Base-by-base conservation (phyloP, 53 echinoderm and acorn worm species). In the Actinopyga echinites region DNA sequence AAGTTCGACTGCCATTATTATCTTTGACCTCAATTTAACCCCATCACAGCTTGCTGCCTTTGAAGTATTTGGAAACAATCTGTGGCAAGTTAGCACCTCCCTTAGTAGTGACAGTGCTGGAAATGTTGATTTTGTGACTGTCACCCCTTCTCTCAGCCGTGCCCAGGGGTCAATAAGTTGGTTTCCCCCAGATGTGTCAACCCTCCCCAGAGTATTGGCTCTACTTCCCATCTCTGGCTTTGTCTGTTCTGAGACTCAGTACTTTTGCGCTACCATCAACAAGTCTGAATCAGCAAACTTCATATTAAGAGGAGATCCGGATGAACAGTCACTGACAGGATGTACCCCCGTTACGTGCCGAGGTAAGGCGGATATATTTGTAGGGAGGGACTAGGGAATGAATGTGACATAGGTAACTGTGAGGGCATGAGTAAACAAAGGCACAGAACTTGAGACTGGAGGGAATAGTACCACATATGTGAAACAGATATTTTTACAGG, bases 221-320 rank as follows among this genome's bases (percentile, higher is more conserved):
- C 40, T 42, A 0, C 55, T 93, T 43, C 42, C 67, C 34, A 64
- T 90, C 1, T 81, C 75, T 65, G 35, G 74, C 24, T 56, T 87
- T 1, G 23, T 84, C 65, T 96, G 96, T 56, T 43, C 81, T 1
- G 83, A 91, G 64, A 82, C 85, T 74, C 56, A 49, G 30, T 96
- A 69, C 78, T 65, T 96, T 73, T 95, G 96, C 67, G 96, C 91
- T 20, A 63, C 61, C 8, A 93, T 96, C 37, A 86, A 89, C 26
- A 87, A 69, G 24, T 91, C 91, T 54, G 79, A 91, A 22, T 63
- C 86, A 0, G 85, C 78, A 5, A 40, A 79, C 34, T 96, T 91
- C 56, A 63, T 57, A 4, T 66, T 96, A 15, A 71, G 57, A 8
- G 96, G 96, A 7, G 82, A 74, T 15, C 96, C 93, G 4, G 82